Percentiles rank a stretch among this genome's conserved stretches.
These are phyloP conservation scores for Lordiphosa stackelbergi DNA, from an alignment of 1,140 invertebrate genomes.

Conservation along the genomic window DNA sequence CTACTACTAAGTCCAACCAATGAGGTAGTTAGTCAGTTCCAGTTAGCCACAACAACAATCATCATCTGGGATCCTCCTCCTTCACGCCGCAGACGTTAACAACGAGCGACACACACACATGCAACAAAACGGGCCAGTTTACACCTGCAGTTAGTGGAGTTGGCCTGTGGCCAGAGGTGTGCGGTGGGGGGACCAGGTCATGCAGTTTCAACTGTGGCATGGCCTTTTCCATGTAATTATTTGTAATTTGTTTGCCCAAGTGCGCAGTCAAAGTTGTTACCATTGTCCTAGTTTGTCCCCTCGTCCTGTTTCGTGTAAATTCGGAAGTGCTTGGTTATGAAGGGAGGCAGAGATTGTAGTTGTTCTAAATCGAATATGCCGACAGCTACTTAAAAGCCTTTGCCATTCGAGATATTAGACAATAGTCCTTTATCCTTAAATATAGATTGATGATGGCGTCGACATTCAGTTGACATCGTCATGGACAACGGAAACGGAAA, in stretches of 20 bases:
- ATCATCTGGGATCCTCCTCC: slow-evolving; percentile 5
- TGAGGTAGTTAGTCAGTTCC: slow-evolving; percentile 35
- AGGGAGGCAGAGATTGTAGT: slow-evolving; percentile 31
- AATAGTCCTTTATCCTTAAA: slow-evolving; percentile 18
- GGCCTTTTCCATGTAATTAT: slow-evolving; percentile 59
- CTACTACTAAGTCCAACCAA: slow-evolving; percentile 15
- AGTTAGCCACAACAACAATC: slow-evolving; percentile 48
- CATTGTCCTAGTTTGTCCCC: slow-evolving; percentile 29
- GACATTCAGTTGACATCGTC: slow-evolving; percentile 25
- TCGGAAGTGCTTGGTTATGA: slow-evolving; percentile 53
- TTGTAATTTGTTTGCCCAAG: slow-evolving; percentile 70
- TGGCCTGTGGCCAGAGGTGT: slow-evolving; percentile 17
- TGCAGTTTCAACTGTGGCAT: slow-evolving; percentile 32
- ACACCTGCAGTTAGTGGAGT: slow-evolving; percentile 54
- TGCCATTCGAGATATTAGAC: slow-evolving; percentile 33
- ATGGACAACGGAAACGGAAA: slow-evolving; percentile 52
- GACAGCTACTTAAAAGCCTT: slow-evolving; percentile 47
- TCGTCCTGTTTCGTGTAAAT: slow-evolving; percentile 15
- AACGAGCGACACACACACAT: slow-evolving; percentile 39
- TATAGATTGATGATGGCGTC: slow-evolving; percentile 63
- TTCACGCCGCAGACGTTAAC: slow-evolving; percentile 27
- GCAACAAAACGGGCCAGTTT: slow-evolving; percentile 54
- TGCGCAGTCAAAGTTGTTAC: slow-evolving; percentile 38
- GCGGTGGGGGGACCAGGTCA: slow-evolving; percentile 2
- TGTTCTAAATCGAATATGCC: slow-evolving; percentile 47